Conservation (phyloP, 2,797 vertebrate species). For the Bovichtus diacanthus region DNA sequence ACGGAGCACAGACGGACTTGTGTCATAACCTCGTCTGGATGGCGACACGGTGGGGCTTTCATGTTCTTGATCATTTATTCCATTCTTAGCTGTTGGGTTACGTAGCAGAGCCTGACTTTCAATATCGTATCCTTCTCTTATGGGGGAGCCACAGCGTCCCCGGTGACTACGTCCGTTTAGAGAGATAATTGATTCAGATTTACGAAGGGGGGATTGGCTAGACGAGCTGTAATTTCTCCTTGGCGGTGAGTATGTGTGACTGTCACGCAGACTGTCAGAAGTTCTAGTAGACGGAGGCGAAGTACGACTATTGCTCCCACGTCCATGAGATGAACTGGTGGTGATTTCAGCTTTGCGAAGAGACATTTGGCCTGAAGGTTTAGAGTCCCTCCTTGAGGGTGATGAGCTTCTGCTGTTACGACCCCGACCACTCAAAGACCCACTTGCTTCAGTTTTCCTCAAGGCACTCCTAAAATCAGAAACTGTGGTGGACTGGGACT, state of each 20-base stretch:
- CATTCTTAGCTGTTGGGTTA: conserved; percentile 61
- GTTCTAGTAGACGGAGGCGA: conserved; percentile 65
- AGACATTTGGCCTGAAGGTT: conserved; percentile 55
- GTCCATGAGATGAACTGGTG: conserved; percentile 39
- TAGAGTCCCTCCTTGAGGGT: conserved; percentile 64
- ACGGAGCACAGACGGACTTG: conserved; percentile 59
- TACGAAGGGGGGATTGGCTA: conserved; percentile 64
- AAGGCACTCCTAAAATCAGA: conserved; percentile 79
- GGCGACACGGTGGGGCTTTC: conserved; percentile 36
- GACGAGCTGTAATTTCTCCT: conserved; percentile 60
- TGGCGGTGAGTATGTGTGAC: conserved; percentile 70
- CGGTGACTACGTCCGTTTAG: conserved; percentile 63
- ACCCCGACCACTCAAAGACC: conserved; percentile 32
- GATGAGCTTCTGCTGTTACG: conserved; percentile 65
- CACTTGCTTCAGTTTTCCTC: conserved; percentile 68
- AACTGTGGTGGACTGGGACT: conserved; percentile 70
- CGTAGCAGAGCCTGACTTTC: conserved; percentile 75
- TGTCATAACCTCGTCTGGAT: conserved; percentile 46
- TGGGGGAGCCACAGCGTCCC: conserved; percentile 81
- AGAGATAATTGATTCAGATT: conserved; percentile 73
- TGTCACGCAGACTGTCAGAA: conserved; percentile 41
- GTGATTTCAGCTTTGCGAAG: conserved; percentile 64
- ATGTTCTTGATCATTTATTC: conserved; percentile 47
- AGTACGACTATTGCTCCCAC: conserved; percentile 40
- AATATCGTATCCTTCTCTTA: conserved; percentile 83